A percentile compares a stretch with the other conserved stretches of the same genome.
These are phyloP conservation scores for Pachycephala philippinensis DNA, from an alignment of 2,113 vertebrate genomes.

Conservation along the genomic window DNA sequence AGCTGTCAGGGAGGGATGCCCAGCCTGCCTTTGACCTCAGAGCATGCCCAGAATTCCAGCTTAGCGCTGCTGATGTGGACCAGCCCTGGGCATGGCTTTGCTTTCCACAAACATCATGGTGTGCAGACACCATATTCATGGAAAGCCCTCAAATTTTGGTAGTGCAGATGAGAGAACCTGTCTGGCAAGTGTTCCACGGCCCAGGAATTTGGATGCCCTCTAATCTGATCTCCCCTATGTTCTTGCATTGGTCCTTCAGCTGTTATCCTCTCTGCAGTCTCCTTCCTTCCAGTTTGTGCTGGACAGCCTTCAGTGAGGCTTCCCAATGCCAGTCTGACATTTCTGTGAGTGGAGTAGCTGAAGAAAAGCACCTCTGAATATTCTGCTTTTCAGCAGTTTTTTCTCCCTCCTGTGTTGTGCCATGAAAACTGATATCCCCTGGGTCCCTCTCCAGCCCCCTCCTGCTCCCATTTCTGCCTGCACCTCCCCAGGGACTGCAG, in stretches of 20 bases:
- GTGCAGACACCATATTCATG: neutral
- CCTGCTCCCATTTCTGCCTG: neutral
- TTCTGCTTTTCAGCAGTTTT: neutral
- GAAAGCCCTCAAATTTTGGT: neutral
- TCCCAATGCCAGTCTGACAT: neutral
- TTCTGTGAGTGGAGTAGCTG: neutral
- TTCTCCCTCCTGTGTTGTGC: neutral
- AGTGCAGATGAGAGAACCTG: neutral
- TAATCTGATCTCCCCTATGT: neutral
- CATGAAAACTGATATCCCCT: neutral
- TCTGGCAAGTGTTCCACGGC: neutral
- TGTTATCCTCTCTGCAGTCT: neutral
- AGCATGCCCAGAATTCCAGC: neutral
- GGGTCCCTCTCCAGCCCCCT: neutral
- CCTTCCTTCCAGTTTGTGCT: neutral
- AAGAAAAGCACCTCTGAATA: neutral
- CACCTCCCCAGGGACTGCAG: neutral
- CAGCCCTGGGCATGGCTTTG: rapidly evolving
- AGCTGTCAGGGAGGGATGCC: neutral
- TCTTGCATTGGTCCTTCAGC: neutral
- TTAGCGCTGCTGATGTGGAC: neutral
- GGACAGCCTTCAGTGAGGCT: neutral
- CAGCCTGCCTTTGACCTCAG: neutral
- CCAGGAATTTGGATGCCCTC: neutral
- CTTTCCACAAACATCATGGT: neutral